Conservation (phyloP, 2,888 invertebrate species). For the Drosophila glabriapex region DNA sequence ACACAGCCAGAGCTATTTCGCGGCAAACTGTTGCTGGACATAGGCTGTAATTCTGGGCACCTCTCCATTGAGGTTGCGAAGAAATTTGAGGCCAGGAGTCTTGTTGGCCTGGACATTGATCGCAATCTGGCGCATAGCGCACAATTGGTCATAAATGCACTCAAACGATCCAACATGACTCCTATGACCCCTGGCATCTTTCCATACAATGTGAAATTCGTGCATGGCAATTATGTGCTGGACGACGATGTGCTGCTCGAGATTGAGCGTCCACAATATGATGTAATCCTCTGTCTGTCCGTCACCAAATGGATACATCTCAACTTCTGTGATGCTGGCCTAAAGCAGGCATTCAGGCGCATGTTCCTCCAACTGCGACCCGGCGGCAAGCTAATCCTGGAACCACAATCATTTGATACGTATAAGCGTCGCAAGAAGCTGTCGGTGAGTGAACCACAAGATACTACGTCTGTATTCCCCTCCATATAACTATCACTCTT, state of each 20-base stretch:
- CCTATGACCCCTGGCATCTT: constrained; percentile 86
- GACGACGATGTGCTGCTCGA: constrained; percentile 90
- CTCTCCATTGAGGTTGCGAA: constrained; percentile 92
- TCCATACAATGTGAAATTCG: constrained; percentile 91
- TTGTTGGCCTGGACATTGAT: constrained; percentile 95
- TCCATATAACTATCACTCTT: background rate
- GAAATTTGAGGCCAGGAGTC: constrained; percentile 89
- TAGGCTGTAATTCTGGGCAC: constrained; percentile 95
- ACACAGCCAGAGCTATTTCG: constrained; percentile 89
- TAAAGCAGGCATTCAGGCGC: constrained; percentile 92
- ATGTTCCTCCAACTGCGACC: constrained; percentile 91
- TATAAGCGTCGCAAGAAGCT: constrained; percentile 91
- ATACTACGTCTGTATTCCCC: background rate
- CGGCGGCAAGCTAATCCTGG: constrained; percentile 92
- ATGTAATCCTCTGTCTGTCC: constrained; percentile 93
- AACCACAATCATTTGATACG: constrained; percentile 93
- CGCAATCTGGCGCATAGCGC: constrained; percentile 88
- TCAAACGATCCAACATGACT: constrained; percentile 50
- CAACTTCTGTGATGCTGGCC: constrained; percentile 94
- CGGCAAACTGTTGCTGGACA: constrained; percentile 91
- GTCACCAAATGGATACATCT: constrained; percentile 97
- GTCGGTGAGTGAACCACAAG: constrained; percentile 86
- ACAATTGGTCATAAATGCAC: constrained; percentile 44
- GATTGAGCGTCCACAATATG: constrained; percentile 91
- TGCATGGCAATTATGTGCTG: constrained; percentile 93